Conservation (phyloP, 2,797 vertebrate species). For the Rhynchotus rufescens region DNA sequence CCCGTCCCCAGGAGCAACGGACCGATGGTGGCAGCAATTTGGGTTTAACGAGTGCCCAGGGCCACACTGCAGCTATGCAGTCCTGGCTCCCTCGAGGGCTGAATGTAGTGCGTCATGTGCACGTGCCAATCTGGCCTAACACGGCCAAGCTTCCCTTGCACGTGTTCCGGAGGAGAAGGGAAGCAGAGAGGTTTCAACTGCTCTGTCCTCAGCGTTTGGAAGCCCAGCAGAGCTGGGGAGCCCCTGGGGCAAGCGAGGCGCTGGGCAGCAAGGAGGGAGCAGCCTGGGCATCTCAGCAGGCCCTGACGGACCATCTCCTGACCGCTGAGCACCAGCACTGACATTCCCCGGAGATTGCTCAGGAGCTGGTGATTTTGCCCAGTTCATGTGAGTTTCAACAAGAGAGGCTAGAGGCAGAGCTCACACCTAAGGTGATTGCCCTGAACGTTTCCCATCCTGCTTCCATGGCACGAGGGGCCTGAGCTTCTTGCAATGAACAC, state of each 20-base stretch:
- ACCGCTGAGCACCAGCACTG: neutral
- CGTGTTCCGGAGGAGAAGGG: neutral
- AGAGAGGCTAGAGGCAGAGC: neutral
- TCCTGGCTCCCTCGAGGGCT: neutral
- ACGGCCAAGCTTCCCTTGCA: fast-evolving
- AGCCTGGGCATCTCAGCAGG: neutral
- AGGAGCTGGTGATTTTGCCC: neutral
- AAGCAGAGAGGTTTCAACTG: neutral
- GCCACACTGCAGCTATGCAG: fast-evolving
- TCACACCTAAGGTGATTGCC: neutral
- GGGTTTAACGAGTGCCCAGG: neutral
- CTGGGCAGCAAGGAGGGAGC: neutral
- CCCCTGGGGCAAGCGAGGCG: neutral
- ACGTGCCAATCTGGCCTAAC: fast-evolving
- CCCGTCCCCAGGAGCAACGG: neutral
- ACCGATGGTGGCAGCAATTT: neutral
- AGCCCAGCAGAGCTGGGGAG: neutral
- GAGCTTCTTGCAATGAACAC: neutral
- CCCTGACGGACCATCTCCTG: neutral
- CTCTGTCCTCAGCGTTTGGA: neutral
- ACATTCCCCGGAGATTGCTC: neutral
- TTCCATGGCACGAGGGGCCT: neutral
- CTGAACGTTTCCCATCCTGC: neutral
- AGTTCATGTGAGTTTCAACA: neutral
- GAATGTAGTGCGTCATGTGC: too few relatives aligned